These are phyloP conservation scores for Nasua narica DNA, from an alignment of 2,797 vertebrate genomes.

Conservation along the genomic window DNA sequence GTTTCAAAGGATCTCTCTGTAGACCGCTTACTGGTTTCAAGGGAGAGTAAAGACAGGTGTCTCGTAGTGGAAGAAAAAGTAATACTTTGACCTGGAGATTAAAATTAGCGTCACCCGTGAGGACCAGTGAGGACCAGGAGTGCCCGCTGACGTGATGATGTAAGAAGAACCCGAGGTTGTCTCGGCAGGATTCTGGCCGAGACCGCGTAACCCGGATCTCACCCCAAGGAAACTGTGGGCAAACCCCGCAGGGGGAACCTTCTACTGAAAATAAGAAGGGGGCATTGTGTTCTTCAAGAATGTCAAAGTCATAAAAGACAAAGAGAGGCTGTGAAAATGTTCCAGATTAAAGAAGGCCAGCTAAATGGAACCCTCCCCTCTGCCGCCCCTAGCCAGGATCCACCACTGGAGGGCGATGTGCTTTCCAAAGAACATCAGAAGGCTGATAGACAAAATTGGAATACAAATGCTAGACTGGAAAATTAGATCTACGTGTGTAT, in stretches of 20 bases:
- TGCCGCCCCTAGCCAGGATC: neutral
- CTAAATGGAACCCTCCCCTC: neutral
- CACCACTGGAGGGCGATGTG: neutral
- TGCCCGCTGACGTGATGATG: rapidly evolving
- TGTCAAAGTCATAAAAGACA: neutral
- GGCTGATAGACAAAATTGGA: neutral
- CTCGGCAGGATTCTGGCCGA: neutral
- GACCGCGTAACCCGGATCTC: neutral
- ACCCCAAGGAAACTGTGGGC: neutral
- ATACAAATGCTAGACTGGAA: neutral
- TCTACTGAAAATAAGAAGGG: neutral
- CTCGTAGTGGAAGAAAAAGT: neutral
- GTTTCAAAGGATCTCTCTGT: neutral
- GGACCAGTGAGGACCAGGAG: neutral
- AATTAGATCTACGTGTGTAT: neutral
- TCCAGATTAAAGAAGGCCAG: neutral
- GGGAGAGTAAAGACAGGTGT: neutral
- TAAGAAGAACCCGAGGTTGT: neutral
- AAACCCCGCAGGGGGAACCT: neutral
- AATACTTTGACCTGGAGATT: neutral
- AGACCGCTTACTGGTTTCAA: neutral
- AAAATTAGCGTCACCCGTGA: neutral
- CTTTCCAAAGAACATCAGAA: neutral
- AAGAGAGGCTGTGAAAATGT: neutral
- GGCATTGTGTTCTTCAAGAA: neutral